A percentile compares a stretch with the other conserved stretches of the same genome.
phyloP scores from a whole-genome alignment of 2,113 vertebrate species.

The Channa maculata region DNA sequence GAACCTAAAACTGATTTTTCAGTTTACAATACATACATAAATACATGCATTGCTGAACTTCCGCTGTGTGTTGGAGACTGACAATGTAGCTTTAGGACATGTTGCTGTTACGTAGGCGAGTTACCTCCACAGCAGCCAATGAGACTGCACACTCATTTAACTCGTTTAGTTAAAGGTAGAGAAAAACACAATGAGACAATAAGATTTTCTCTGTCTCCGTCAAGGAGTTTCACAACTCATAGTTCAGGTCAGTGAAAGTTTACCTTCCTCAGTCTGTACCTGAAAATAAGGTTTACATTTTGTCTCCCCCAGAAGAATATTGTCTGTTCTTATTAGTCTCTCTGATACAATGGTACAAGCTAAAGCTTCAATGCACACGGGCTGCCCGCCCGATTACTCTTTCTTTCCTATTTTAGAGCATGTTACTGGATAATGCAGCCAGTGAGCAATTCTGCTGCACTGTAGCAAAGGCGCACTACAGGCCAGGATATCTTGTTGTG shows the following conservation, averaged over 20 bases:
- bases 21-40: too few relatives aligned
- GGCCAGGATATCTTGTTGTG: constrained; percentile 29
- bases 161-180: constrained; percentile 28
- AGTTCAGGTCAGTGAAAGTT: constrained; percentile 64
- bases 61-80: neutral
- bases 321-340: constrained; percentile 78
- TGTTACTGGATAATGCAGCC: constrained; percentile 67
- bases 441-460: constrained; percentile 67
- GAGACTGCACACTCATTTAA: constrained; percentile 36
- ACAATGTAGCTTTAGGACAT: constrained; percentile 17
- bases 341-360: constrained; percentile 51
- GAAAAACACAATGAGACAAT: constrained; percentile 47
- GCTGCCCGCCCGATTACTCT: constrained; percentile 64
- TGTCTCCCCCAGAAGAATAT: constrained; percentile 57
- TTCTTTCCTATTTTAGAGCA: constrained; percentile 64
- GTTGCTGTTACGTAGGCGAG: constrained; percentile 2
- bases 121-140: constrained; percentile 38
- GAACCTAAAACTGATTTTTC: too few relatives aligned
- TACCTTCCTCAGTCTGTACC: constrained; percentile 49
- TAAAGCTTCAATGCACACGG: constrained; percentile 62
- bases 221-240: constrained; percentile 49
- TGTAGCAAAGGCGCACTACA: constrained; percentile 56
- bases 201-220: constrained; percentile 31
- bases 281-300: constrained; percentile 62
- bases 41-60: too few relatives aligned